These are phyloP conservation scores for Hycleus phaleratus DNA, from an alignment of 1,140 invertebrate species.

Conservation along the genomic window DNA sequence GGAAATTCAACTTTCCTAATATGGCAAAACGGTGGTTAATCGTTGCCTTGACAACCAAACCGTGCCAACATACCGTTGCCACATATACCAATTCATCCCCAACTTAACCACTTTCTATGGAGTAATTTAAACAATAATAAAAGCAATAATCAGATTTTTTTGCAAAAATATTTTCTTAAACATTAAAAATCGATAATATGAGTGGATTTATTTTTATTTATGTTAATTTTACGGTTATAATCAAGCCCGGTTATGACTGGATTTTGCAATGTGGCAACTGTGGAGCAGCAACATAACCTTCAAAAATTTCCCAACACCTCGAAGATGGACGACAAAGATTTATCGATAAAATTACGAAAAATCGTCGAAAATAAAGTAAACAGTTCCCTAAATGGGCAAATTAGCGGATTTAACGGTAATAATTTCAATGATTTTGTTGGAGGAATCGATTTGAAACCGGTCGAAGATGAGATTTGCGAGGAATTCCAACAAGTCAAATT, in stretches of 20 bases:
- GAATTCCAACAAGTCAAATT: not conserved
- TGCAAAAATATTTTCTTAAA: no score
- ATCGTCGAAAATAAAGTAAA: conserved; percentile 4
- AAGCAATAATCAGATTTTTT: no score
- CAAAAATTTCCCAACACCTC: not conserved
- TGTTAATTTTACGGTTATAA: no score
- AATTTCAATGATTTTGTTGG: not conserved
- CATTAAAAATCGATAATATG: no score
- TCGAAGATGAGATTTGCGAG: conserved; percentile 4
- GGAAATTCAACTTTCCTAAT: conserved; percentile 8
- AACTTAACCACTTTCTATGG: no score
- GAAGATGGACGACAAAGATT: not conserved
- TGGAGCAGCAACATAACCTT: not conserved
- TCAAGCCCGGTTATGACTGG: no score
- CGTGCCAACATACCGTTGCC: not conserved
- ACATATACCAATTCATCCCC: no score
- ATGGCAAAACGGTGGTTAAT: not conserved
- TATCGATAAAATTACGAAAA: conserved; percentile 2
- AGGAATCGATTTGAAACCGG: conserved; percentile 1
- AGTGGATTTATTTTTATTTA: no score
- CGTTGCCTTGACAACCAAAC: not conserved
- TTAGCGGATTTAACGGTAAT: not conserved
- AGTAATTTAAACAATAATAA: no score
- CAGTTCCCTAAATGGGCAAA: not conserved
- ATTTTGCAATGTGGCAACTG: no score